These are phyloP conservation scores for Lathronympha strigana DNA, from an alignment of 2,888 invertebrate species.

Conservation along the genomic window DNA sequence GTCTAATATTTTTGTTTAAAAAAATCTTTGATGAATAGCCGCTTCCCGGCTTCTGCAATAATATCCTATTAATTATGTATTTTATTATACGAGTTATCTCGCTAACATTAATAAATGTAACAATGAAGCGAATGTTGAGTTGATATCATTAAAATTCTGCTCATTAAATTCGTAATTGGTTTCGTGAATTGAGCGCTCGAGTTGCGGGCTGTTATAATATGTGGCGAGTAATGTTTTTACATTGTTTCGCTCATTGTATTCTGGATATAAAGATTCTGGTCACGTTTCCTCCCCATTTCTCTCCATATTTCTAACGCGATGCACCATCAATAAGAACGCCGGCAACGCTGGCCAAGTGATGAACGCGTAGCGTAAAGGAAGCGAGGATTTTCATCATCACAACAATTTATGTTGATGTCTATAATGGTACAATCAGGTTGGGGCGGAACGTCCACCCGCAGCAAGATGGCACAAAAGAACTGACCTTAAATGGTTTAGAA, in stretches of 20 bases:
- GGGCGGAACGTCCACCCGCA: no score
- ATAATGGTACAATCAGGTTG: no score
- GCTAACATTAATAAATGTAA: constrained; percentile 27
- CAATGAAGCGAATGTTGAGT: background rate
- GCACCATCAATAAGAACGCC: constrained; percentile 61
- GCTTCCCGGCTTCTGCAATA: no score
- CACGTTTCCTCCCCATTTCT: constrained; percentile 64
- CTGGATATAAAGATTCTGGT: constrained; percentile 55
- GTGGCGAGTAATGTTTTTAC: constrained; percentile 21
- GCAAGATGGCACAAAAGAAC: no score
- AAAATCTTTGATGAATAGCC: no score
- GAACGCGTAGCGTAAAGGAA: constrained; percentile 40
- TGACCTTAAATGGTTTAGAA: no score
- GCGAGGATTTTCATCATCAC: background rate
- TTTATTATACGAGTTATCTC: constrained; percentile 16
- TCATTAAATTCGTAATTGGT: constrained; percentile 12
- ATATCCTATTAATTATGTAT: no score
- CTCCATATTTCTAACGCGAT: constrained; percentile 67
- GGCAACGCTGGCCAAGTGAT: constrained; percentile 46
- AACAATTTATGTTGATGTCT: no score
- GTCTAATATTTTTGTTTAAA: no score
- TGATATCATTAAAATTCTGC: constrained; percentile 12
- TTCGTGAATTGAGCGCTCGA: constrained; percentile 13
- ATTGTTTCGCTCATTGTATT: constrained; percentile 49
- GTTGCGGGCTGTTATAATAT: constrained; percentile 10